phyloP scores from a whole-genome alignment of 2,888 invertebrate genomes.

The Platynereis dumerilii region DNA sequence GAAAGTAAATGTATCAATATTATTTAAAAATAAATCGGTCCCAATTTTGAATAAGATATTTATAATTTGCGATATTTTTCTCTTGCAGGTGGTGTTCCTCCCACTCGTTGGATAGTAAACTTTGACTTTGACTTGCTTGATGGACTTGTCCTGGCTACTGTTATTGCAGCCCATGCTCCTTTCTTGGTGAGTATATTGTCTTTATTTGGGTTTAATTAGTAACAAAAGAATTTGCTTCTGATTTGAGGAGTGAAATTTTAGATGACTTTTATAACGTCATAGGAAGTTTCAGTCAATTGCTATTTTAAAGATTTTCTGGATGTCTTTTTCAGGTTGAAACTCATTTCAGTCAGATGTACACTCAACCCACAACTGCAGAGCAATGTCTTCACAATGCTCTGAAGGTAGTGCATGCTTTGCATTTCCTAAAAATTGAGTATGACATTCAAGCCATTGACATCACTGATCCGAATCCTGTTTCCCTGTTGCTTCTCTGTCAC shows the following conservation, averaged over 20 bases:
- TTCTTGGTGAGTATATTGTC: constrained; percentile 53
- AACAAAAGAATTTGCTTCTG: not conserved
- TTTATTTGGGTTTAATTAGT: not conserved
- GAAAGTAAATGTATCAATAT: no score
- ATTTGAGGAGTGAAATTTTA: not conserved
- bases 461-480: constrained; percentile 62
- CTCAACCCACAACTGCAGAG: constrained; percentile 58
- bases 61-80: not conserved
- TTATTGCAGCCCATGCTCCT: constrained; percentile 62
- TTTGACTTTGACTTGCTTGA: constrained; percentile 64
- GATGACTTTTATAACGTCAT: not conserved
- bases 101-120: constrained; percentile 63
- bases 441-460: constrained; percentile 64
- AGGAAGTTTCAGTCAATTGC: no score
- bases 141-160: constrained; percentile 60
- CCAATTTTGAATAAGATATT: no score
- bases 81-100: constrained; percentile 53
- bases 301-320: no score
- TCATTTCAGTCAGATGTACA: constrained; percentile 60
- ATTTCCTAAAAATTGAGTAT: constrained; percentile 60
- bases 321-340: constrained; percentile 49
- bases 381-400: constrained; percentile 60
- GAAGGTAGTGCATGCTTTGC: constrained; percentile 59
- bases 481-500: constrained; percentile 55
- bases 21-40: no score